Conservation (phyloP, 2,797 vertebrate genomes). For the Mormyrops attenuatus region DNA sequence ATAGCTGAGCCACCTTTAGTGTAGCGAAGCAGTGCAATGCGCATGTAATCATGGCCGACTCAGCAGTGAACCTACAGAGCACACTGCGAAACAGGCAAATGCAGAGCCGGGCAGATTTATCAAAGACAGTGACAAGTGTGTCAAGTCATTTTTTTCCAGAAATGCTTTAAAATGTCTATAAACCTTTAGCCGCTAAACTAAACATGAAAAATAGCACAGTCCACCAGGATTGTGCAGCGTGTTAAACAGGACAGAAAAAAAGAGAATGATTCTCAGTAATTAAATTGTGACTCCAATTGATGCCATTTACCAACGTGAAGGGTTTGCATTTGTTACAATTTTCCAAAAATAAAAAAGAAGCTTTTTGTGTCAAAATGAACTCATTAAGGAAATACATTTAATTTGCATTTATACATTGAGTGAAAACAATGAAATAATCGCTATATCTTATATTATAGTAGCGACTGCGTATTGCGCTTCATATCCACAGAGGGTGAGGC, state of each 20-base stretch:
- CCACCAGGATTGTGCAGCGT: background rate
- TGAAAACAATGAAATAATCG: background rate
- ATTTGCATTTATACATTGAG: background rate
- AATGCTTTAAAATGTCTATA: background rate
- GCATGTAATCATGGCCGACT: background rate
- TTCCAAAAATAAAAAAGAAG: background rate
- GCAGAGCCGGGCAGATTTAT: background rate
- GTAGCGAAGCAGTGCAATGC: background rate
- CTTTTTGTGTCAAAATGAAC: background rate
- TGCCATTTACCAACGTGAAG: background rate
- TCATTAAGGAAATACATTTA: background rate
- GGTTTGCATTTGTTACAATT: background rate
- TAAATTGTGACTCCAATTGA: background rate
- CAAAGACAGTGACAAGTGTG: background rate
- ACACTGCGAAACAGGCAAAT: background rate
- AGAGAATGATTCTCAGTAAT: background rate
- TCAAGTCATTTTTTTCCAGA: background rate
- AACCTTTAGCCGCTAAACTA: background rate
- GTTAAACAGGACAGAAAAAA: background rate
- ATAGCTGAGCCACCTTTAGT: background rate
- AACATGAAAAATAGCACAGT: background rate
- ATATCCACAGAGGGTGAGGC: background rate
- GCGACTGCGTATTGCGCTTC: background rate
- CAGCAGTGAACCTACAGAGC: background rate
- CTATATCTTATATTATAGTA: background rate